Percentiles rank a stretch among this genome's conserved stretches.
phyloP scores from a whole-genome alignment of 2,888 invertebrate genomes.

The Leucophora obtusa region DNA sequence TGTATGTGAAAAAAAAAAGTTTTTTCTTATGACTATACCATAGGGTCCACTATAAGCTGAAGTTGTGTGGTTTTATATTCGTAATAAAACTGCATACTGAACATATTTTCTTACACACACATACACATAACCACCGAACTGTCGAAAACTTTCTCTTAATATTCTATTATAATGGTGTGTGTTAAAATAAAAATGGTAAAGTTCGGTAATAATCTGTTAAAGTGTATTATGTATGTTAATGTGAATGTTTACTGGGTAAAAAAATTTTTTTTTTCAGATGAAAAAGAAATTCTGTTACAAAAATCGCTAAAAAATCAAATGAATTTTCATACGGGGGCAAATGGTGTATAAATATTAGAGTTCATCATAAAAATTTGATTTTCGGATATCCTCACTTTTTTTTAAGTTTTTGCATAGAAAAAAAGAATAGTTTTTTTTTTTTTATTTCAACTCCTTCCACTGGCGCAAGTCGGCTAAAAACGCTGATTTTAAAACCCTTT shows the following conservation, averaged over 20 bases:
- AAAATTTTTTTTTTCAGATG: neutral
- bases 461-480: too few relatives aligned
- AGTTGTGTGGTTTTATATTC: constrained; percentile 33
- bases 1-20: constrained; percentile 17
- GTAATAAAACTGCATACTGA: constrained; percentile 33
- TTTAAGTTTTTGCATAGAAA: too few relatives aligned
- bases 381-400: too few relatives aligned
- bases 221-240: neutral
- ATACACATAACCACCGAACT: neutral
- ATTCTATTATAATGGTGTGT: constrained; percentile 29
- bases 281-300: neutral
- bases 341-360: too few relatives aligned
- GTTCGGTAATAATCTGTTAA: neutral
- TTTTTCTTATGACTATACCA: constrained; percentile 32
- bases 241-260: neutral
- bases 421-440: too few relatives aligned
- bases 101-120: neutral
- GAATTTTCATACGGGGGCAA: too few relatives aligned
- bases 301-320: neutral
- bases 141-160: constrained; percentile 40
- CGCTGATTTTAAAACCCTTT: too few relatives aligned
- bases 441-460: too few relatives aligned
- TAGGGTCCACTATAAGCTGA: constrained; percentile 44
- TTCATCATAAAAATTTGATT: too few relatives aligned
- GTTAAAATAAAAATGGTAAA: neutral